Evolutionary conservation across 2,888 invertebrate genomes (phyloP).

Genomic region (Frankliniella intonsa): DNA sequence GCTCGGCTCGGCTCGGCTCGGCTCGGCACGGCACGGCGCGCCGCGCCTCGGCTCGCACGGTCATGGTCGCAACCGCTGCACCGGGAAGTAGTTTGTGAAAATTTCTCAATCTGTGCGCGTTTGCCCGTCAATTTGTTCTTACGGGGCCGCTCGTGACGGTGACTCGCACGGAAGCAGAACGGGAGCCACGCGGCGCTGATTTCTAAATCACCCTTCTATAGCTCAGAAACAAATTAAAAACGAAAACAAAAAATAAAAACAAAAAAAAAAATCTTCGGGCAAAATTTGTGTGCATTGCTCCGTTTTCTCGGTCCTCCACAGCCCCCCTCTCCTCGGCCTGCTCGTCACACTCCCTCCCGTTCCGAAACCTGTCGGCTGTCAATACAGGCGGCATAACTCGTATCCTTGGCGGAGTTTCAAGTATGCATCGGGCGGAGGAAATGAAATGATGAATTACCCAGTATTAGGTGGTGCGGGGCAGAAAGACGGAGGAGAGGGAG

Average conservation of each 20-base stretch:
- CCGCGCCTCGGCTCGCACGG: not conserved
- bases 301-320: too few relatives aligned
- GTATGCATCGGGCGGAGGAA: slow-evolving; percentile 16
- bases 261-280: not conserved
- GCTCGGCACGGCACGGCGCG: not conserved
- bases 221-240: not conserved
- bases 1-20: not conserved
- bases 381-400: slow-evolving; percentile 18
- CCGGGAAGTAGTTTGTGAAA: too few relatives aligned
- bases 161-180: too few relatives aligned
- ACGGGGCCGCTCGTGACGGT: too few relatives aligned
- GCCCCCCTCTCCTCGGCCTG: not conserved
- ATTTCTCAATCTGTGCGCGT: too few relatives aligned
- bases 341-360: not conserved
- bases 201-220: too few relatives aligned
- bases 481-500: not conserved
- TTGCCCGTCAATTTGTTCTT: too few relatives aligned
- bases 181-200: too few relatives aligned
- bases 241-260: not conserved
- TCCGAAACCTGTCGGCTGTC: slow-evolving; percentile 19
- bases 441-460: slow-evolving; percentile 12
- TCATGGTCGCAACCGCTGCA: too few relatives aligned
- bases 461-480: slow-evolving; percentile 5
- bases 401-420: not conserved
- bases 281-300: too few relatives aligned